Evolutionary conservation across 2,113 vertebrate species (phyloP), one percentile per base, ranked within the genome.

Genomic region (Cettia cetti): DNA sequence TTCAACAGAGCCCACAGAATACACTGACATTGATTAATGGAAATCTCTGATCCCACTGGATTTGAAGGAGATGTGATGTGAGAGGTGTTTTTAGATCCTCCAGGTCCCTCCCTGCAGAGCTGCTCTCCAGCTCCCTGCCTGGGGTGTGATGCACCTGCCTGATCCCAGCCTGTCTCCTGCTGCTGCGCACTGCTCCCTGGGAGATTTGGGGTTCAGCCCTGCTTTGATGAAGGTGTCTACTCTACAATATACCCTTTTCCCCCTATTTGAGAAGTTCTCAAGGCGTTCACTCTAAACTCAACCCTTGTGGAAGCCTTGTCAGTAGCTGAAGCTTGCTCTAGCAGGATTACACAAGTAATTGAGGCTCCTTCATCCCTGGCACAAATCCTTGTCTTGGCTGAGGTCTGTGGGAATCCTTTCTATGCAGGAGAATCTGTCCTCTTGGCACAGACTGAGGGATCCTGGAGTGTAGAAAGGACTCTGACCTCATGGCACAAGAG

Each of bases 11-110:
- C 17, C 37, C 2, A 3, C 50, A 60, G 75, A 35, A 84, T 45
- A 26, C 45, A 13, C 7, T 13, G 6, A 7, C 11, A 7, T 42
- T 80, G 3, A 4, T 50, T 61, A 12, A 10, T 52, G 31, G 64
- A 52, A 33, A n/a, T 20, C 4, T 72, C 13, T 72, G 1, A 3
- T 57, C 44, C 35, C 0, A 0, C 2, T 50, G 13, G 11, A 10
- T 77, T n/a, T 63, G 47, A 17, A 52, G 42, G 9, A 24, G 53
- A 26, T 49, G 40, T 33, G 50, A 56, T 81, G 78, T 56, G 21
- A 66, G 42, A 56, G n/a, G 47, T 61, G 39, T 11, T 53, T 61
- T 39, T 5, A 23, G 33, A 45, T 23, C 3, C 13, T 16, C 26
- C 37, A 44, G 50, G 44, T n/a, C 7, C 27, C 28, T 42, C 42